A percentile compares a stretch with the other conserved stretches of the same genome.
Conservation (phyloP, 1,140 invertebrate species). For the Metopolophium dirhodum region DNA sequence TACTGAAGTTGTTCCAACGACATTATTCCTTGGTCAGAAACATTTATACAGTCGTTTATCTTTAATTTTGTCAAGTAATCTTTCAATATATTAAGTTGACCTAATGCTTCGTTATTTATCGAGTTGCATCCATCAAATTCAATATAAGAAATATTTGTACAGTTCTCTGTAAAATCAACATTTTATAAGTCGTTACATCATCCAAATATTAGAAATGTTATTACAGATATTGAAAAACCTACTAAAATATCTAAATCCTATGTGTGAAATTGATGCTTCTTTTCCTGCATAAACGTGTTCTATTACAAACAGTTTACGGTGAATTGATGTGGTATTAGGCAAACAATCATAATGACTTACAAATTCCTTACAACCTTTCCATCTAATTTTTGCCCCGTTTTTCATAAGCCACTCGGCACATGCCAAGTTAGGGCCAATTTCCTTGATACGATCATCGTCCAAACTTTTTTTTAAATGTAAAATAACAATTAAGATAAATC, state of each 20-base stretch:
- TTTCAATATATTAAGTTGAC: neutral
- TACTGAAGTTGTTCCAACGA: conserved; percentile 19
- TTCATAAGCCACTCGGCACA: conserved; percentile 89
- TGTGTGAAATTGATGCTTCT: conserved; percentile 76
- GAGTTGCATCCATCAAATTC: conserved; percentile 21
- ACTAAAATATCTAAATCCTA: conserved; percentile 82
- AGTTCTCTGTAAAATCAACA: conserved; percentile 14
- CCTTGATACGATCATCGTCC: conserved; percentile 69
- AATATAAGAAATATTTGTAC: conserved; percentile 8
- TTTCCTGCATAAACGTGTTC: conserved; percentile 76
- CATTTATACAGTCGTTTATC: conserved; percentile 26
- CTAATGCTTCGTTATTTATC: conserved; percentile 22
- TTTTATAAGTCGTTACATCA: neutral
- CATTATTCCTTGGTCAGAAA: conserved; percentile 20
- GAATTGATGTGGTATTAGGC: conserved; percentile 62
- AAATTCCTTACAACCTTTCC: conserved; percentile 67
- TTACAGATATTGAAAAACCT: conserved; percentile 61
- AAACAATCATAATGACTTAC: conserved; percentile 76
- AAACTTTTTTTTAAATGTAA: conserved; percentile 56
- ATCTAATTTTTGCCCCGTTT: conserved; percentile 80
- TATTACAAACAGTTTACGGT: conserved; percentile 66
- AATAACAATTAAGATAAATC: neutral
- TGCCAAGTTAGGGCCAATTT: conserved; percentile 80
- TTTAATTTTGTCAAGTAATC: neutral
- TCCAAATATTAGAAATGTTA: neutral